Evolutionary conservation across 2,797 vertebrate species (phyloP), one percentile per base, ranked within the genome.

Genomic region (Scarus forsteni): DNA sequence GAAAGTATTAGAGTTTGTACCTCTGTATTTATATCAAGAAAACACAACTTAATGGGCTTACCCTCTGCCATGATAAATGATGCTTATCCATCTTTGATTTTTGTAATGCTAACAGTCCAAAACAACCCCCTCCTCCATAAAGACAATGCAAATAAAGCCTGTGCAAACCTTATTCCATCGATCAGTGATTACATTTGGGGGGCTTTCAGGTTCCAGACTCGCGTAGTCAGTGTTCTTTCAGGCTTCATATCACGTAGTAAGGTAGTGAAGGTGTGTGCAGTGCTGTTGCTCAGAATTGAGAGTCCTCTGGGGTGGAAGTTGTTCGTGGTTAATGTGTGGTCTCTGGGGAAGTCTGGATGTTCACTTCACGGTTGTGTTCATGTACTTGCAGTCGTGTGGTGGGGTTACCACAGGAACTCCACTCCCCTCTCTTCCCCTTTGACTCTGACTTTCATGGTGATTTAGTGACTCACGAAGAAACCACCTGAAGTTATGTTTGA

Each of bases 371-470:
- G 56, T 14, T 5, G 1, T 40, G 27, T 58, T 50, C 7, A 6
- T 65, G 55, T 53, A 15, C 50, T 58, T 40, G 1, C 39, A 35
- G 58, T 51, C 10, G 12, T 77, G 66, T 51, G 74, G 70, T 83
- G 71, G 65, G 48, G 45, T 84, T 48, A 79, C 89, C 75, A 86
- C 83, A 86, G 77, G 75, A 88, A 87, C 60, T 76, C 56, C 1
- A 39, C n/a, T 67, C 52, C 12, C 68, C 66, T 58, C 60, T 73
- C 73, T 80, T 73, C 75, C 51, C 59, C 60, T 13, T 27, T 44
- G 19, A 67, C 45, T 72, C 12, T 34, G 45, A 55, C 48, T 69
- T 58, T 54, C 56, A 45, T 43, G 57, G 69, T 14, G 10, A 18
- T 43, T 46, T 35, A 51, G 51, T 55, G 55, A 15, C 40, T 49